Conservation (phyloP, 2,888 invertebrate genomes). For the Anticlea derivata region DNA sequence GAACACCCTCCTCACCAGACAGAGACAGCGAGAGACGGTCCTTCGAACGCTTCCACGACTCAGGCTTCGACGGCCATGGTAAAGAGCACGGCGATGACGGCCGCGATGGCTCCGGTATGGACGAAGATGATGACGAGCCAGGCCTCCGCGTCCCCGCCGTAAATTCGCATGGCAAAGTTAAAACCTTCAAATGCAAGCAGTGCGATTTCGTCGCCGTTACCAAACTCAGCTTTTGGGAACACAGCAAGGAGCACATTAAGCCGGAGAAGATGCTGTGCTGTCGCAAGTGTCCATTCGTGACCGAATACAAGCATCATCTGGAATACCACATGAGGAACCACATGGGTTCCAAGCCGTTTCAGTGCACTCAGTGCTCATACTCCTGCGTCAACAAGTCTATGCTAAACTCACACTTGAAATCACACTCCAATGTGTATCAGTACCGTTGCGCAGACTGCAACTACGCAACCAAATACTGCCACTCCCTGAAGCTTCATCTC, state of each 20-base stretch:
- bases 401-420: constrained; percentile 99
- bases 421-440: constrained; percentile 96
- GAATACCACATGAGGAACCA: constrained; percentile 99
- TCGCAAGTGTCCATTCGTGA: constrained; percentile 97
- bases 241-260: constrained; percentile 95
- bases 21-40: constrained; percentile 60
- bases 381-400: constrained; percentile 99
- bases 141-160: constrained; percentile 86
- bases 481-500: constrained; percentile 97
- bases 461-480: constrained; percentile 99
- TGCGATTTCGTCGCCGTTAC: constrained; percentile 93
- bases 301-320: constrained; percentile 99
- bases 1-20: constrained; percentile 65
- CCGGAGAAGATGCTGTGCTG: constrained; percentile 96
- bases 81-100: constrained; percentile 72
- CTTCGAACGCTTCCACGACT: constrained; percentile 76
- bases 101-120: constrained; percentile 75
- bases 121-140: constrained; percentile 83
- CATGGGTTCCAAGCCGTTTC: constrained; percentile 97
- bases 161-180: constrained; percentile 92
- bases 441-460: constrained; percentile 96
- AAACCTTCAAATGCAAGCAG: constrained; percentile 96
- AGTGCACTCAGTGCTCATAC: constrained; percentile 94
- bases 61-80: constrained; percentile 73
- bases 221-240: constrained; percentile 97